Percentiles rank a stretch among this genome's conserved stretches.
These are phyloP conservation scores for Tachina fera DNA, from an alignment of 2,888 invertebrate genomes.

Conservation along the genomic window DNA sequence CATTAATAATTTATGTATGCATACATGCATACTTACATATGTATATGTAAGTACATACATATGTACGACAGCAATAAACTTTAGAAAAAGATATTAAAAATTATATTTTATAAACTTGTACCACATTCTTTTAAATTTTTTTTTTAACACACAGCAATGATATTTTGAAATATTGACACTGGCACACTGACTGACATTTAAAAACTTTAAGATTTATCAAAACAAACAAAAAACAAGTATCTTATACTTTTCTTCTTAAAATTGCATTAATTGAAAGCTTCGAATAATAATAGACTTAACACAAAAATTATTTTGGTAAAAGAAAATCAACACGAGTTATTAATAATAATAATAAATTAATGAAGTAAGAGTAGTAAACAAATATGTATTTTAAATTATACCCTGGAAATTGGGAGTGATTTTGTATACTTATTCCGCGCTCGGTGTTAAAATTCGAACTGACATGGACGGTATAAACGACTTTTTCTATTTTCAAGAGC, in stretches of 20 bases:
- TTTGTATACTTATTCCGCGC: constrained; percentile 59
- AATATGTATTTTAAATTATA: constrained; percentile 23
- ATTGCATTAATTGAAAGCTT: neutral
- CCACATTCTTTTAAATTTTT: neutral
- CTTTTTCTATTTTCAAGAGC: constrained; percentile 48
- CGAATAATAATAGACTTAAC: neutral
- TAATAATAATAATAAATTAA: neutral
- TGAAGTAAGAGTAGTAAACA: neutral
- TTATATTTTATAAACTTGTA: neutral
- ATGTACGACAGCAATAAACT: neutral
- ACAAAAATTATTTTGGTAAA: constrained; percentile 1
- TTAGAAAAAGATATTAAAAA: neutral
- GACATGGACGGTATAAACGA: constrained; percentile 30
- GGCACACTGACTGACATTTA: constrained; percentile 12
- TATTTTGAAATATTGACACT: neutral
- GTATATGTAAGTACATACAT: neutral
- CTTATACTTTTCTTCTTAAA: neutral
- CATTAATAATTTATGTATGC: too few relatives aligned
- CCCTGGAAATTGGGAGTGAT: neutral
- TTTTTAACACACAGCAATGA: too few relatives aligned
- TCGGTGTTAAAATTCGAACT: constrained; percentile 68
- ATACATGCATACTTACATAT: too few relatives aligned
- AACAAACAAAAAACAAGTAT: neutral
- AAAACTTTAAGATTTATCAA: neutral
- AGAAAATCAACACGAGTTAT: too few relatives aligned